These are phyloP conservation scores for Muraenolepis orangiensis DNA, from an alignment of 2,797 vertebrate genomes.

Conservation along the genomic window DNA sequence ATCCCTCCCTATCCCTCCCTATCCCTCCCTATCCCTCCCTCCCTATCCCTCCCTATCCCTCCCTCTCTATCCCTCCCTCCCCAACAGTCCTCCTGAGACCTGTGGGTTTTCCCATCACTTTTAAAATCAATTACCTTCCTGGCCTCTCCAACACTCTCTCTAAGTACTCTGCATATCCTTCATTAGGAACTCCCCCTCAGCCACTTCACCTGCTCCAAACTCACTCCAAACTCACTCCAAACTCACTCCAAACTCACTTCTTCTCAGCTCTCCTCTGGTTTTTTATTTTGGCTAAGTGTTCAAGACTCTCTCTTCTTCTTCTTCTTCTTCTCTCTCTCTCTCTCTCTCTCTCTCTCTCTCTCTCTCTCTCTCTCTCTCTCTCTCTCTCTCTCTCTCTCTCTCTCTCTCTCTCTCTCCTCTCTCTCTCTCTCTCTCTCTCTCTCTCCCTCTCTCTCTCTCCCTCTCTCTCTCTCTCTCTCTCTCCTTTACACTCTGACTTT, in stretches of 20 bases:
- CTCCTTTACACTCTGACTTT: neutral
- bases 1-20: neutral
- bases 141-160: constrained; percentile 66
- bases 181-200: constrained; percentile 60
- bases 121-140: constrained; percentile 78
- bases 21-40: too few species aligned
- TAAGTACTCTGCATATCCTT: constrained; percentile 71
- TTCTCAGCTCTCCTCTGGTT: constrained; percentile 4
- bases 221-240: constrained; percentile 49
- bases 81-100: constrained; percentile 59
- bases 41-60: neutral
- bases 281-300: constrained; percentile 52
- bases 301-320: constrained; percentile 38
- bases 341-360: constrained; percentile 34
- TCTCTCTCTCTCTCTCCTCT: constrained; percentile 33
- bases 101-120: constrained; percentile 74
- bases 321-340: constrained; percentile 48
- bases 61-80: neutral
- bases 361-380: constrained; percentile 48
- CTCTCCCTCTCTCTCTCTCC: too few species aligned
- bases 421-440: too few species aligned
- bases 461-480: too few species aligned
- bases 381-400: constrained; percentile 48
- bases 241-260: constrained; percentile 47
- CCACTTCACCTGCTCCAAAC: constrained; percentile 64